Conservation (phyloP, 2,797 vertebrate genomes). For the Otolemur crassicaudatus region DNA sequence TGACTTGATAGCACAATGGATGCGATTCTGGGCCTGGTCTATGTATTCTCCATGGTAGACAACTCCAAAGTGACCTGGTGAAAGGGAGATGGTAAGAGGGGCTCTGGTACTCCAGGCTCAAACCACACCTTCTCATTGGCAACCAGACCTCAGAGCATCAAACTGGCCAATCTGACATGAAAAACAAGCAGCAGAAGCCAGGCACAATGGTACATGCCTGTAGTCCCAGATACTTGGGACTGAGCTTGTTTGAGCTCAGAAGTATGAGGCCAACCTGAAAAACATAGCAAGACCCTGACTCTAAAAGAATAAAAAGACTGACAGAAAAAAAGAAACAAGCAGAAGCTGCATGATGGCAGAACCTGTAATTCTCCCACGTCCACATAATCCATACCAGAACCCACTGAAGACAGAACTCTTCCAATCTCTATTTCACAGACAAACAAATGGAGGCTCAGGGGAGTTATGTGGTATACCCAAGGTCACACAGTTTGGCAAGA, state of each 20-base stretch:
- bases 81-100: background rate
- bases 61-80: slow-evolving; percentile 96
- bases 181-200: background rate
- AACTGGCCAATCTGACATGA: background rate
- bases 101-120: background rate
- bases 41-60: slow-evolving; percentile 96
- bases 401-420: background rate
- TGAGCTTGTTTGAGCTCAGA: background rate
- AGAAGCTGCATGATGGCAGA: background rate
- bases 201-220: background rate
- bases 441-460: background rate
- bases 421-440: background rate
- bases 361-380: background rate
- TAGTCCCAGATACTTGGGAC: background rate
- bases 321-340: background rate
- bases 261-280: background rate
- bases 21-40: slow-evolving; percentile 90
- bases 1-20: slow-evolving; percentile 97
- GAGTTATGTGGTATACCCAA: background rate
- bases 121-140: background rate
- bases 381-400: background rate
- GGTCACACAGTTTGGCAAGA: background rate
- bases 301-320: background rate
- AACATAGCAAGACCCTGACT: background rate
- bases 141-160: background rate